Percentiles rank a stretch among this genome's conserved stretches.
Conservation (phyloP, 2,797 vertebrate genomes). For the Ataeniobius toweri region DNA sequence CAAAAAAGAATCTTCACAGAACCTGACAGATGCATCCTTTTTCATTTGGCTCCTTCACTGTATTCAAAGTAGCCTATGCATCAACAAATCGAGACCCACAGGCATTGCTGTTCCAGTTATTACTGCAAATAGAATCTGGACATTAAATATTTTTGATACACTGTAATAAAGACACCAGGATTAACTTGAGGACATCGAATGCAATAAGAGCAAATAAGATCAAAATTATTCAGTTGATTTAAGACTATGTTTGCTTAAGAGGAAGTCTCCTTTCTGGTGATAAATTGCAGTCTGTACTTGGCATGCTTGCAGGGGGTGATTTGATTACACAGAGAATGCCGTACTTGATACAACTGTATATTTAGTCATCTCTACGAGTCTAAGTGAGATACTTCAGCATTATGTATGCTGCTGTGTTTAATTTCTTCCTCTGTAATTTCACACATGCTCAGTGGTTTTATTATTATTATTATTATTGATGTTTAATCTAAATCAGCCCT, state of each 20-base stretch:
- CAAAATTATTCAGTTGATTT: conserved; percentile 50
- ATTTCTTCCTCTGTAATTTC: conserved; percentile 12
- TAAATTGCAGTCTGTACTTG: conserved; percentile 31
- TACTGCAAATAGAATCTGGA: conserved; percentile 16
- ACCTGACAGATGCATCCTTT: neutral
- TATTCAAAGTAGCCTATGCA: neutral
- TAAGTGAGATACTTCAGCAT: neutral
- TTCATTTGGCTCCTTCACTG: neutral
- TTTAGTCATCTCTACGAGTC: conserved; percentile 8
- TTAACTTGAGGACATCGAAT: conserved; percentile 41
- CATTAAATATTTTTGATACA: conserved; percentile 35
- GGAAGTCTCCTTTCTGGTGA: conserved; percentile 31
- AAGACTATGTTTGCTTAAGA: conserved; percentile 27
- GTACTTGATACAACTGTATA: conserved; percentile 28
- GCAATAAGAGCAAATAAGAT: conserved; percentile 52
- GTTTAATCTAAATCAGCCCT: neutral
- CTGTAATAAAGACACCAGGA: conserved; percentile 36
- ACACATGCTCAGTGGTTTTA: conserved; percentile 5
- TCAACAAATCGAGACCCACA: neutral
- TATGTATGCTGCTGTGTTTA: conserved; percentile 28
- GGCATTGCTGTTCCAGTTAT: conserved; percentile 2
- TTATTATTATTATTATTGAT: neutral
- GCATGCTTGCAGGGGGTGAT: conserved; percentile 31
- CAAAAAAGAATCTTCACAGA: neutral
- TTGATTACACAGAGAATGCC: conserved; percentile 57